Base-by-base conservation (phyloP, 1,140 invertebrate genomes). In the Adelges cooleyi region DNA sequence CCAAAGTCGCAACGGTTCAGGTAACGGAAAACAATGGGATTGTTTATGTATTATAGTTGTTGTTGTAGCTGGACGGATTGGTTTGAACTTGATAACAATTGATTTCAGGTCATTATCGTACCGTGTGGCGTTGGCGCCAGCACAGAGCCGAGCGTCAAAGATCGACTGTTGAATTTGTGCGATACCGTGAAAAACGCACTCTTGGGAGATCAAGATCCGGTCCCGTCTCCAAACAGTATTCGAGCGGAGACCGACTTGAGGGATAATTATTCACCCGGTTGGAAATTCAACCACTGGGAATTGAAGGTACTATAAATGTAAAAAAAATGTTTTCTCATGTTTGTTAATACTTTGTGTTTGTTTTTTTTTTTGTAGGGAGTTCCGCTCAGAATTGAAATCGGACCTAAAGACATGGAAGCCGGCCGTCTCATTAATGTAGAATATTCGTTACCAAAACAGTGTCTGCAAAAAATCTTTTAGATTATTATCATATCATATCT, bases 281-380 rank as follows among this genome's bases (percentile, higher is more conserved):
- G 97, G 97, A 99, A 99, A 76, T 99, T 97, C 74, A 99, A 99
- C 76, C 94, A 99, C 74, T 99, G 97, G 96, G 97, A 99, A 75
- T 76, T 99, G 2, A 99, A 98, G 79, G 86, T 86, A 73, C 66
- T 50, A 17, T 44, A n/a, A n/a, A n/a, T n/a, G n/a, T n/a, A n/a
- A n/a, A n/a, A n/a, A 44, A 44, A n/a, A 8, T 44, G 40, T 11
- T 15, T 17, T 44, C 4, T 17, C 40, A 11, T 44, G 3, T n/a
- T 44, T n/a, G 3, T 44, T 8, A 23, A 44, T 2, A 20, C 38
- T 44, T 46, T 13, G 15, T 15, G 25, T 22, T 59, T 25, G n/a
- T 54, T 40, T 29, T 5, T 66, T 22, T 42, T 1, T 48, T 46
- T 54, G 38, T 36, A 88, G 83, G 95, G 95, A 69, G 95, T 99